Conservation (phyloP, 2,113 vertebrate species). For the Barnardius zonarius region DNA sequence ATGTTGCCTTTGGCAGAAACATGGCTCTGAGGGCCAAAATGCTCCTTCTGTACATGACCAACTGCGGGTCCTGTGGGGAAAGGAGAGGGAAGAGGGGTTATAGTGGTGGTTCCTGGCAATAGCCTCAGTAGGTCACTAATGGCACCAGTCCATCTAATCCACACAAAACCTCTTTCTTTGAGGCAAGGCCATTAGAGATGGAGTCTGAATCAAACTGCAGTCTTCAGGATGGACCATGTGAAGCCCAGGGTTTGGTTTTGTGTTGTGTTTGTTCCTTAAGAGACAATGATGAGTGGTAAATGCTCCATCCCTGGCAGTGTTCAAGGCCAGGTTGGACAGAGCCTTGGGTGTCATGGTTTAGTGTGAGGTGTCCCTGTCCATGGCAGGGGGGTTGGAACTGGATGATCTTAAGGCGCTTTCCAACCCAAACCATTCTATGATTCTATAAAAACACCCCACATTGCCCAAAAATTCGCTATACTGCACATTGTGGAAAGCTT, state of each 20-base stretch:
- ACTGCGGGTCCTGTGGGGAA: neutral
- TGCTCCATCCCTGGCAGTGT: neutral
- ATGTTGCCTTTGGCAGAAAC: neutral
- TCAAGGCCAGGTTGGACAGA: neutral
- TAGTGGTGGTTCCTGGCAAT: neutral
- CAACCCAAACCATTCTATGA: neutral
- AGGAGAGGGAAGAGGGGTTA: neutral
- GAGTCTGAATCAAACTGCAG: neutral
- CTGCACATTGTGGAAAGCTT: neutral
- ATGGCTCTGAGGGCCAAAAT: neutral
- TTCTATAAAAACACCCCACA: neutral
- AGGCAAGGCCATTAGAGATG: neutral
- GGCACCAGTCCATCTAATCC: neutral
- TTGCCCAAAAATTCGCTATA: neutral
- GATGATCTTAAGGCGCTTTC: neutral
- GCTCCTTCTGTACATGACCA: accelerated
- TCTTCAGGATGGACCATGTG: neutral
- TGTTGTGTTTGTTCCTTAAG: accelerated
- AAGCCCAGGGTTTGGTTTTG: neutral
- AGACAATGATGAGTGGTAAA: accelerated
- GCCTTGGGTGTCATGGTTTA: neutral
- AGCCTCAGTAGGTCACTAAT: neutral
- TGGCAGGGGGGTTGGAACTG: neutral
- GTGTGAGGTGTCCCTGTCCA: neutral
- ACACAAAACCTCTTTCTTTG: neutral